Evolutionary conservation across 2,797 vertebrate species (phyloP).

Genomic region (Sebastes trivittatus): DNA sequence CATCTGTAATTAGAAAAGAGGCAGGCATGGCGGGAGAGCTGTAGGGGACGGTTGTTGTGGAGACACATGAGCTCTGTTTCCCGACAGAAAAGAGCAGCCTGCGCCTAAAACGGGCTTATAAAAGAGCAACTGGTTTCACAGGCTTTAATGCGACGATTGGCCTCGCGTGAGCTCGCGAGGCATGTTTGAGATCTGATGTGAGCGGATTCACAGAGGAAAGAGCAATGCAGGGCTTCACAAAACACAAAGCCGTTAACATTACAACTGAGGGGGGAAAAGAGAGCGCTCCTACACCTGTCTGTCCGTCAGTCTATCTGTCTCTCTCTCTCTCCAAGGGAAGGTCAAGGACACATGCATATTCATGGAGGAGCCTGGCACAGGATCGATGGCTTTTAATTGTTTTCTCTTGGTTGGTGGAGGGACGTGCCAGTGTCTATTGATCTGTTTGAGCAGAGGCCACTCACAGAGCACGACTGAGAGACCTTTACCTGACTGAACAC

Average conservation of each 20-base stretch:
- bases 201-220: background rate
- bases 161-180: conserved; percentile 22
- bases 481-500: conserved; percentile 78
- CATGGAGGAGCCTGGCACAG: conserved; percentile 88
- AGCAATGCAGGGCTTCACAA: background rate
- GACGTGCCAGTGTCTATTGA: conserved; percentile 96
- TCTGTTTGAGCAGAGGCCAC: conserved; percentile 88
- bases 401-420: conserved; percentile 94
- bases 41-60: conserved; percentile 62
- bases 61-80: conserved; percentile 62
- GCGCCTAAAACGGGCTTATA: conserved; percentile 49
- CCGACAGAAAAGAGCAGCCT: conserved; percentile 71
- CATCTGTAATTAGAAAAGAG: conserved; percentile 81
- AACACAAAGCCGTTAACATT: conserved; percentile 1
- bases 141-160: conserved; percentile 50
- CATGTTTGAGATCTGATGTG: conserved; percentile 37
- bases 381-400: conserved; percentile 98
- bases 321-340: conserved; percentile 76
- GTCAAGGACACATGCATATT: conserved; percentile 99
- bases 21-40: conserved; percentile 54
- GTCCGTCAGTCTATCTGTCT: conserved; percentile 22
- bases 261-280: background rate
- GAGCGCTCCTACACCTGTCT: conserved; percentile 51
- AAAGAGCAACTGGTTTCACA: conserved; percentile 73
- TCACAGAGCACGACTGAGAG: conserved; percentile 79